These are phyloP conservation scores for Cataglyphis altisquamis DNA, from an alignment of 2,888 invertebrate species.

Conservation along the genomic window DNA sequence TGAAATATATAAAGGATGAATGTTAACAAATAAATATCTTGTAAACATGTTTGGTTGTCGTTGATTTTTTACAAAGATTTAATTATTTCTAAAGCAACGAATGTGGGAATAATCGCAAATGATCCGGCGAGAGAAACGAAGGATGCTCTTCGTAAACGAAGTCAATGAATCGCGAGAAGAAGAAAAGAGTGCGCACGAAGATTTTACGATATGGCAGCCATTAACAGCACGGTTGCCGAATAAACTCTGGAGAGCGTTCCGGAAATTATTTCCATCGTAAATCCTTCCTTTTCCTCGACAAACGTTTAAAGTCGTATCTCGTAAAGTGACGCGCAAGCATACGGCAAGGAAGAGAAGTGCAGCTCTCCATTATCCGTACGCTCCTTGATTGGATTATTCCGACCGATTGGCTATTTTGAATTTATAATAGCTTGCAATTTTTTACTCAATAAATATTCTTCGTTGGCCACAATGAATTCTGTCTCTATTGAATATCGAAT, in stretches of 20 bases:
- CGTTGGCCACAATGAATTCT: background rate
- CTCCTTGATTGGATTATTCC: background rate
- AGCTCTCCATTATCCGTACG: slow-evolving; percentile 14
- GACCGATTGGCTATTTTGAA: slow-evolving; percentile 19
- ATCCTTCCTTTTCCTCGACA: slow-evolving; percentile 26
- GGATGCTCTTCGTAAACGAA: slow-evolving; percentile 9
- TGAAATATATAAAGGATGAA: background rate
- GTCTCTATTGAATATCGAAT: background rate
- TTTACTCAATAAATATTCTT: background rate
- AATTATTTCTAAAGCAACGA: slow-evolving; percentile 3
- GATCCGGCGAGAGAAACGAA: background rate
- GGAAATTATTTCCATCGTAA: slow-evolving; percentile 50
- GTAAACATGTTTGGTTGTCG: background rate
- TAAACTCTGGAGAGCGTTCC: slow-evolving; percentile 23
- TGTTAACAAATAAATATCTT: too few relatives aligned
- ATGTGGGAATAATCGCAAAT: background rate
- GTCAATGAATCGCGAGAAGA: slow-evolving; percentile 30
- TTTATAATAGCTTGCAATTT: slow-evolving; percentile 18
- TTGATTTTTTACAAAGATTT: background rate
- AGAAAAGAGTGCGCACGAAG: slow-evolving; percentile 5
- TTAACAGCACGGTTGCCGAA: slow-evolving; percentile 40
- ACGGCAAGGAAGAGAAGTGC: background rate
- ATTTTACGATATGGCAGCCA: slow-evolving; percentile 41
- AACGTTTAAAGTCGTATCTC: slow-evolving; percentile 36
- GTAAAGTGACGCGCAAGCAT: background rate